A percentile compares a stretch with the other conserved stretches of the same genome.
phyloP scores from a whole-genome alignment of 2,797 vertebrate genomes.

The Parauchenoglanis punctatus region DNA sequence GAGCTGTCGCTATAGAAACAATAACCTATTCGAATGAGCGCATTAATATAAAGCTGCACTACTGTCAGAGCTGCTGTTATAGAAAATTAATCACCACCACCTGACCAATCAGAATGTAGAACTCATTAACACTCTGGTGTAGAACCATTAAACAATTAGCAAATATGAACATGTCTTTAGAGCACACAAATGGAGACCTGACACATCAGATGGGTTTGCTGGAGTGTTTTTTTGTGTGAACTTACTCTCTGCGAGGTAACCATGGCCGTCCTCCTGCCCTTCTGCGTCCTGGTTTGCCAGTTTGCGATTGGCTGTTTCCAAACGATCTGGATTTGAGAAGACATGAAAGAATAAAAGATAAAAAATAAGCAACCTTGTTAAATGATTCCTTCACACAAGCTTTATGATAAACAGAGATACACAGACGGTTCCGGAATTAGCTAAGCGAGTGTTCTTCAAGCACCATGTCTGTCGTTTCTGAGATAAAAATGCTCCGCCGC shows the following conservation, averaged over 20 bases:
- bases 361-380: neutral
- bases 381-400: neutral
- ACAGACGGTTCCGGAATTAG: neutral
- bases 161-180: neutral
- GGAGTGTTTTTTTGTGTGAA: neutral
- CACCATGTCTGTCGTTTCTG: neutral
- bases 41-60: neutral
- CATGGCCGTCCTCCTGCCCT: constrained; percentile 71
- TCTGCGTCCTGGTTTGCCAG: constrained; percentile 79
- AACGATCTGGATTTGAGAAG: constrained; percentile 76
- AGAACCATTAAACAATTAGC: neutral
- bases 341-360: constrained; percentile 8
- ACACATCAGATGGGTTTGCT: neutral
- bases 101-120: neutral
- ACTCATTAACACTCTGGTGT: neutral
- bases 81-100: neutral
- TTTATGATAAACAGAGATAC: neutral
- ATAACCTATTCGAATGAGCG: neutral
- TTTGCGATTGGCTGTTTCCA: constrained; percentile 85
- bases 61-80: neutral
- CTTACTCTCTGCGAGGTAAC: constrained; percentile 68
- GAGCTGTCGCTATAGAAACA: neutral
- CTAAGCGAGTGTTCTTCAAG: neutral
- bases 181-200: neutral
- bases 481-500: neutral